Evolutionary conservation across 2,888 invertebrate genomes (phyloP).

Genomic region (Scaptomyza caliginosa): DNA sequence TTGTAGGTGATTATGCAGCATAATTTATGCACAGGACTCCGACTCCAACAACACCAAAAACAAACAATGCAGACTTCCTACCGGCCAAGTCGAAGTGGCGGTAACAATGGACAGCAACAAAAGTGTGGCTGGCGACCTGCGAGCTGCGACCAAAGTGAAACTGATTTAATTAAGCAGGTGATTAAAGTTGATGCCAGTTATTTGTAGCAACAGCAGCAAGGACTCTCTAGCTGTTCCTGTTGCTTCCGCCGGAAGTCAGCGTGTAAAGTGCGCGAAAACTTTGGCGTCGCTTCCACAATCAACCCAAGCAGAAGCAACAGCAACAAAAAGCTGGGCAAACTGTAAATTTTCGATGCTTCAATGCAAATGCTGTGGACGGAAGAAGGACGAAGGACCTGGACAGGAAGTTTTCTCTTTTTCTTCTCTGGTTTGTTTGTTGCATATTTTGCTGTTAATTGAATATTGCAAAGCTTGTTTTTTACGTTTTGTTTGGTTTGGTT

Average conservation of each 20-base stretch:
- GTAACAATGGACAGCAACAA: conserved; percentile 48
- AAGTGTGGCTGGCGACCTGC: conserved; percentile 35
- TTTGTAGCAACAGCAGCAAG: conserved; percentile 69
- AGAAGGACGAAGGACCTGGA: background rate
- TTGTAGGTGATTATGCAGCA: conserved; percentile 75
- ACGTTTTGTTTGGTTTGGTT: conserved; percentile 11
- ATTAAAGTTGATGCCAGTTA: conserved; percentile 81
- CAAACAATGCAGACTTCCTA: conserved; percentile 2
- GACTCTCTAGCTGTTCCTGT: conserved; percentile 22
- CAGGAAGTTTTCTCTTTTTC: conserved; percentile 7
- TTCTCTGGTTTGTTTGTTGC: conserved; percentile 38
- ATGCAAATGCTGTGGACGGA: conserved; percentile 49
- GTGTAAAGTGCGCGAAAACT: conserved; percentile 66
- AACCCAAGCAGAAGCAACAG: background rate
- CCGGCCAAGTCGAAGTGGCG: conserved; percentile 1
- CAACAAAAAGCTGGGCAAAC: too few species aligned
- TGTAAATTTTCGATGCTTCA: conserved; percentile 30
- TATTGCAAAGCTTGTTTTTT: conserved; percentile 27
- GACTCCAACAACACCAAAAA: background rate
- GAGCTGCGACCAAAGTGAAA: conserved; percentile 46
- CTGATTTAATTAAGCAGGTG: conserved; percentile 82
- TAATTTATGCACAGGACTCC: conserved; percentile 68
- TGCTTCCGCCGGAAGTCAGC: conserved; percentile 44
- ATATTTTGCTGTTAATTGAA: conserved; percentile 56
- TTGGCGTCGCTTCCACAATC: conserved; percentile 29